Base-by-base conservation (phyloP, 2,797 vertebrate genomes). In the Crocidura indochinensis region DNA sequence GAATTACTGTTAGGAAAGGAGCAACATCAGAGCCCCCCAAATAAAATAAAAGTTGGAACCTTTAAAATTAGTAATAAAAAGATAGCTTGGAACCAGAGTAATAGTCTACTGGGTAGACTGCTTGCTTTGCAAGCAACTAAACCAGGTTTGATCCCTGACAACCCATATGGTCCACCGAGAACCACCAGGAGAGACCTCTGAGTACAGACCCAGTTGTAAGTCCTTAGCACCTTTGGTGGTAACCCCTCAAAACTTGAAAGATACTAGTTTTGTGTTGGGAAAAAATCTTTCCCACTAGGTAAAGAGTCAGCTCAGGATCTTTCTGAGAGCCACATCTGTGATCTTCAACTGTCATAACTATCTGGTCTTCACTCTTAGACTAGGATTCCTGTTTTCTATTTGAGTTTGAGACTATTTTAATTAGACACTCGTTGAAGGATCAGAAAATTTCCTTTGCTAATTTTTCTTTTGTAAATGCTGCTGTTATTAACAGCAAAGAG, bases 351-450 rank as follows among this genome's bases (percentile, higher is more conserved):
- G 38, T 38, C 38, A 38, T n/a, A 68, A 26, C 47, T 6, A 0
- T 51, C 68, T 46, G 92, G 15, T 27, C 44, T 26, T 93, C 22
- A 5, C 84, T 17, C 49, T 10, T 27, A 62, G 4, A 29, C 38
- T 44, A 44, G 46, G 81, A 38, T 29, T n/a, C 73, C 47, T 72
- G 69, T 46, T 73, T 89, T 94, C 49, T 89, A 14, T 53, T 38
- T 49, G 75, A 72, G 67, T n/a, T 80, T 83, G 8, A 62, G 91
- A 74, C 44, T 19, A 65, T 53, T 93, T 94, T 60, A 79, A 31
- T 78, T 64, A 60, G 14, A 49, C 68, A 5, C 14, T 56, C 72
- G 5, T 38, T 38, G 38, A 38, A 38, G 38, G 38, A 46, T 91
- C 68, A 27, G 71, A 91, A 91, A 82, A 6, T 31, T 7, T 62